Percentiles rank a stretch among this genome's conserved stretches.
Evolutionary conservation across 1,140 invertebrate species (phyloP).

Genomic region (Drosophila cardini): DNA sequence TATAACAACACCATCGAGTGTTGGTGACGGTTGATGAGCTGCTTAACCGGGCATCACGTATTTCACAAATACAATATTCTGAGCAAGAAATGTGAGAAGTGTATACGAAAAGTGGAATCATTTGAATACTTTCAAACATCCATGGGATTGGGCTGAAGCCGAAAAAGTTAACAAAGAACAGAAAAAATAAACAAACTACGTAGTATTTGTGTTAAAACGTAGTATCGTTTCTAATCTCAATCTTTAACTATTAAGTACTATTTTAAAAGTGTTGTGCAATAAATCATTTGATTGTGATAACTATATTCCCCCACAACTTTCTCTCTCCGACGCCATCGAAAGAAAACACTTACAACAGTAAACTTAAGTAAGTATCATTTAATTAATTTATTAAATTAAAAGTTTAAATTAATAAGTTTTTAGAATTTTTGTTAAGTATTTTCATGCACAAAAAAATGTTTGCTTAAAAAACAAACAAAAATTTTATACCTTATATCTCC

Average conservation of each 20-base stretch:
- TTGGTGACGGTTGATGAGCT: slow-evolving; percentile 66
- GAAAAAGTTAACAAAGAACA: not conserved
- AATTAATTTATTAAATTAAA: not conserved
- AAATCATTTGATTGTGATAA: slow-evolving; percentile 10
- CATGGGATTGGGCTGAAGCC: slow-evolving; percentile 40
- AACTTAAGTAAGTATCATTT: slow-evolving; percentile 11
- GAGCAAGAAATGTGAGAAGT: slow-evolving; percentile 57
- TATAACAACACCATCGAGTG: slow-evolving; percentile 58
- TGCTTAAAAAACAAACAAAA: no score
- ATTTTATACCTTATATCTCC: no score
- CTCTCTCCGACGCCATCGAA: not conserved
- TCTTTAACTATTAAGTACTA: slow-evolving; percentile 3
- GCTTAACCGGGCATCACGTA: slow-evolving; percentile 11
- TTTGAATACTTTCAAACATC: slow-evolving; percentile 45
- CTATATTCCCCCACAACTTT: not conserved
- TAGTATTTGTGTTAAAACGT: slow-evolving; percentile 6
- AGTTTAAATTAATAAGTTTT: no score
- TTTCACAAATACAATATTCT: slow-evolving; percentile 29
- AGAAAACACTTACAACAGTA: not conserved
- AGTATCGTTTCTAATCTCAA: slow-evolving; percentile 3
- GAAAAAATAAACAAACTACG: not conserved
- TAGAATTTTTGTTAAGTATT: no score
- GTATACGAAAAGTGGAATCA: not conserved
- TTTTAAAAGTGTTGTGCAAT: slow-evolving; percentile 26
- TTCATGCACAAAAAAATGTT: no score